phyloP scores from a whole-genome alignment of 2,888 invertebrate genomes.

The Cecidostiba fungosa region DNA sequence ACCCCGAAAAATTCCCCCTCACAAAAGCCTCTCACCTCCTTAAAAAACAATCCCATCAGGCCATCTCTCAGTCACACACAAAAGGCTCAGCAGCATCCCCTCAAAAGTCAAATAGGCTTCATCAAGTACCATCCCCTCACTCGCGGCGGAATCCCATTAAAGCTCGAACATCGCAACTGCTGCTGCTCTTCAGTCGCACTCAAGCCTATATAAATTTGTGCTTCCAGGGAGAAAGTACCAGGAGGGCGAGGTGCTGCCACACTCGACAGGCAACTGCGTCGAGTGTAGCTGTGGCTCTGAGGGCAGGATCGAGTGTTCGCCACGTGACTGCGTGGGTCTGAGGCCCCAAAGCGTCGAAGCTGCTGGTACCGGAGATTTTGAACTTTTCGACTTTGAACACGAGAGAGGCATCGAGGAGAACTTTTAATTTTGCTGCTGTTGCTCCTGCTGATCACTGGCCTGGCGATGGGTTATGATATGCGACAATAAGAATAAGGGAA shows the following conservation, averaged over 20 bases:
- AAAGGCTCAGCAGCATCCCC: not conserved
- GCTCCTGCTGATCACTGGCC: not conserved
- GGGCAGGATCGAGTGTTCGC: constrained; percentile 78
- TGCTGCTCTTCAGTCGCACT: not conserved
- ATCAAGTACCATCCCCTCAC: not conserved
- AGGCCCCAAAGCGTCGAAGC: constrained; percentile 73
- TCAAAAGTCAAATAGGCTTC: constrained; percentile 5
- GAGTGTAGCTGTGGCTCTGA: constrained; percentile 86
- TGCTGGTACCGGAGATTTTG: constrained; percentile 71
- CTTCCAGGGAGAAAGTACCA: constrained; percentile 83
- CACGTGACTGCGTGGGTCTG: constrained; percentile 75
- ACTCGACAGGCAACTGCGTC: constrained; percentile 87
- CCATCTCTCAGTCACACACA: too few relatives aligned
- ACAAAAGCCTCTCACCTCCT: too few relatives aligned
- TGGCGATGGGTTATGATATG: not conserved
- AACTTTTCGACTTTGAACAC: constrained; percentile 73
- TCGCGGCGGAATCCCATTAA: not conserved
- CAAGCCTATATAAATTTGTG: not conserved
- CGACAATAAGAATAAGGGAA: not conserved
- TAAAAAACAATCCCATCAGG: too few relatives aligned
- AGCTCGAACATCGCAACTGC: not conserved
- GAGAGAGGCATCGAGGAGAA: constrained; percentile 74
- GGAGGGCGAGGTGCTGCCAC: constrained; percentile 85
- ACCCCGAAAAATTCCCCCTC: too few relatives aligned
- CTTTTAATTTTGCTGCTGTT: constrained; percentile 68